A percentile compares a stretch with the other conserved stretches of the same genome.
phyloP scores from a whole-genome alignment of 2,888 invertebrate species.

The Cantharis rustica region DNA sequence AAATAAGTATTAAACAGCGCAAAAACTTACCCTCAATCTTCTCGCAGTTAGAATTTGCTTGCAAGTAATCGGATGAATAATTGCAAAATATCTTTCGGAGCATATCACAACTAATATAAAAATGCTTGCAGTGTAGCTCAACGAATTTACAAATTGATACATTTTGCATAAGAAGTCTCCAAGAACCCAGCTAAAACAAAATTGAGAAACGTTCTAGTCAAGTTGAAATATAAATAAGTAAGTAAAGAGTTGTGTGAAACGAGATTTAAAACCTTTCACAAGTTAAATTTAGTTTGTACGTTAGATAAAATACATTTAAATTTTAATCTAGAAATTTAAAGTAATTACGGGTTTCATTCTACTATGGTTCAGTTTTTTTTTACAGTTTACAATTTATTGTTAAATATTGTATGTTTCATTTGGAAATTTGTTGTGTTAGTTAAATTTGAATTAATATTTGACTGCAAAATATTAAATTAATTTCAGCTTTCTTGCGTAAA shows the following conservation, averaged over 20 bases:
- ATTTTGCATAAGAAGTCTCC: slow-evolving; percentile 87
- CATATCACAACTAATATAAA: slow-evolving; percentile 88
- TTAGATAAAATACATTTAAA: background rate
- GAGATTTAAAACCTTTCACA: background rate
- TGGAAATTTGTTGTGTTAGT: no score
- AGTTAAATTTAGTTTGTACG: background rate
- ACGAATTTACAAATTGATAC: slow-evolving; percentile 86
- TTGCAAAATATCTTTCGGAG: slow-evolving; percentile 85
- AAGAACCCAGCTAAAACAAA: slow-evolving; percentile 74
- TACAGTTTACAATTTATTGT: no score
- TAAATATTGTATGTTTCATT: no score
- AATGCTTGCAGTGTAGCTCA: slow-evolving; percentile 90
- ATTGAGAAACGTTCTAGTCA: background rate
- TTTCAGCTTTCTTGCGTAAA: no score
- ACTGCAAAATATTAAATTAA: no score
- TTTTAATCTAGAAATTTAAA: background rate
- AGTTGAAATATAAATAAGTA: background rate
- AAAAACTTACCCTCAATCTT: slow-evolving; percentile 69
- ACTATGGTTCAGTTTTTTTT: no score
- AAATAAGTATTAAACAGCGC: background rate
- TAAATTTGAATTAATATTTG: no score
- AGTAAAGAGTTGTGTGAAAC: background rate
- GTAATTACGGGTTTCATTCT: background rate
- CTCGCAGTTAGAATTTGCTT: slow-evolving; percentile 80
- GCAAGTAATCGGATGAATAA: slow-evolving; percentile 82